phyloP scores from a whole-genome alignment of 35 echinoderm and acorn worm species.

The Holothuria glaberrima region DNA sequence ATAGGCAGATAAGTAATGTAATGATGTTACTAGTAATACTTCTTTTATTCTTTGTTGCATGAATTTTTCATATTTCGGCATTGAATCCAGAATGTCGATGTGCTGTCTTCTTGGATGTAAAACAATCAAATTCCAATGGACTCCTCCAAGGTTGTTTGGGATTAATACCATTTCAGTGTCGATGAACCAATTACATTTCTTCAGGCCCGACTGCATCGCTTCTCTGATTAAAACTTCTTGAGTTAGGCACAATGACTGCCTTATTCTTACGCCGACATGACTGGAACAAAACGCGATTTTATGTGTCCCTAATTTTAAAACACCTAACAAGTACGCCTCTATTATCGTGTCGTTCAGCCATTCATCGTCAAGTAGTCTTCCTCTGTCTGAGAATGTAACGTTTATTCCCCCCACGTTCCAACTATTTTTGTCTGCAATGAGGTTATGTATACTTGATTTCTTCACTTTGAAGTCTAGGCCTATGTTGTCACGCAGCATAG shows the following conservation, averaged over 20 bases:
- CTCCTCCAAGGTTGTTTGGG: neutral
- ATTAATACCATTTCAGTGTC: slow-evolving; percentile 10
- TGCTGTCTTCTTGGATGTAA: slow-evolving; percentile 19
- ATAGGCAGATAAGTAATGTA: slow-evolving; percentile 8
- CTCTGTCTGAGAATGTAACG: slow-evolving; percentile 2
- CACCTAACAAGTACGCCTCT: neutral
- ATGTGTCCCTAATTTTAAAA: neutral
- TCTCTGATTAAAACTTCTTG: slow-evolving; percentile 32
- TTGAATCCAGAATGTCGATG: slow-evolving; percentile 31
- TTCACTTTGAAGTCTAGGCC: neutral
- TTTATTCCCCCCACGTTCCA: slow-evolving; percentile 8
- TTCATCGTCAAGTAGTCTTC: neutral
- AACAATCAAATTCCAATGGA: slow-evolving; percentile 37
- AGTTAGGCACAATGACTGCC: neutral
- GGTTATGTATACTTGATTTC: neutral
- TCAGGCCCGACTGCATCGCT: slow-evolving; percentile 5
- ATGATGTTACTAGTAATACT: slow-evolving; percentile 1
- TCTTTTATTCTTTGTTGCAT: slow-evolving; percentile 39
- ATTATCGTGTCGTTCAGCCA: slow-evolving; percentile 8
- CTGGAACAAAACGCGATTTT: slow-evolving; percentile 13
- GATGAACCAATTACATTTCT: slow-evolving; percentile 32
- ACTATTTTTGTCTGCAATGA: neutral
- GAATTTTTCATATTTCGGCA: neutral
- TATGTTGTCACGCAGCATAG: neutral
- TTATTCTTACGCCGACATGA: slow-evolving; percentile 1